Base-by-base conservation (phyloP, 53 echinoderm and acorn worm species). In the Holothuria leucospilota region DNA sequence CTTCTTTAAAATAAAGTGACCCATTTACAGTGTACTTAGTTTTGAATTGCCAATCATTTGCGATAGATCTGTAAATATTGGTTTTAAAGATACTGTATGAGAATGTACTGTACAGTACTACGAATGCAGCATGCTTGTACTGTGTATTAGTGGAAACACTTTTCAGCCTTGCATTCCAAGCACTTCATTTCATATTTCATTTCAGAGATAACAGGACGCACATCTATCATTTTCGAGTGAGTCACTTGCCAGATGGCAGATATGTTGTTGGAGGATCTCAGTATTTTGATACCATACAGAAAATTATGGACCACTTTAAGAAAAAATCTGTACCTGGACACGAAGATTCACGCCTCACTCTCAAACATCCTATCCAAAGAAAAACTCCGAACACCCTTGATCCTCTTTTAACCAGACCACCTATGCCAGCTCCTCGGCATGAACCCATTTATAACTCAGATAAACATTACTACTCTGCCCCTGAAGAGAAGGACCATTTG, bases 401-500 rank as follows among this genome's bases (percentile, higher is more conserved):
- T 12, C 24, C 89, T 63, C 52, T 77, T 39, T 39, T 34, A 39
- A n/a, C 20, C 60, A 88, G 93, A 29, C 86, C 89, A 13, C 95
- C 95, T 29, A 95, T 95, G 79, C 94, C 94, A 2, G 85, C 83
- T 9, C 93, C 91, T 18, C 78, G 91, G 30, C 71, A 73, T n/a
- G 80, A 80, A 51, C 89, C 87, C 2, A 85, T 92, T 7, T 93
- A 93, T 78, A 84, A 84, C 69, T 61, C 71, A 41, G 61, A 69
- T 29, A 78, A 89, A 46, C 95, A 95, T 66, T 86, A 87, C 46
- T 95, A 95, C 69, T 93, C 89, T 20, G 86, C 82, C 26, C 87
- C 93, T 59, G 85, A 91, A 0, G 91, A 91, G 62, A 63, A 77
- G 53, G 93, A 93, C 61, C 67, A 84, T 4, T 63, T 95, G 42